These are phyloP conservation scores for Drosophila seclusa DNA, from an alignment of 2,888 invertebrate species.

Conservation along the genomic window DNA sequence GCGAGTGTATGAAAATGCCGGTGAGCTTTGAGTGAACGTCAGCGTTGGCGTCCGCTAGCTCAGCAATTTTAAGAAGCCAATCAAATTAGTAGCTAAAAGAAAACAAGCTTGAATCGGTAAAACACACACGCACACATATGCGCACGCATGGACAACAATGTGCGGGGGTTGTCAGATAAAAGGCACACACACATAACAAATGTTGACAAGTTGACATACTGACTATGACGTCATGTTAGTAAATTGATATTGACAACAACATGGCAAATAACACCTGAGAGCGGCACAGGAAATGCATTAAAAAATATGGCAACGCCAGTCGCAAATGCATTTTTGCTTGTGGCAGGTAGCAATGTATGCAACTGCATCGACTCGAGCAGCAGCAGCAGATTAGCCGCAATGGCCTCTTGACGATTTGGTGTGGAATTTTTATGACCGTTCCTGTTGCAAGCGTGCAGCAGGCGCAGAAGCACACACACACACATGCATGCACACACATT, in stretches of 20 bases:
- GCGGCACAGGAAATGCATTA: conserved; percentile 40
- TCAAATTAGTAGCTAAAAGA: conserved; percentile 54
- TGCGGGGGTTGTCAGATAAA: conserved; percentile 67
- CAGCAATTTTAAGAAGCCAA: conserved; percentile 58
- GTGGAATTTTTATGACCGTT: conserved; percentile 67
- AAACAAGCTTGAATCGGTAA: conserved; percentile 57
- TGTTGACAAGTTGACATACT: conserved; percentile 57
- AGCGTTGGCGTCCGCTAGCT: conserved; percentile 54
- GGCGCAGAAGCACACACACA: conserved; percentile 38
- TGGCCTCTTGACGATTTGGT: conserved; percentile 26
- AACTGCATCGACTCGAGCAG: conserved; percentile 31
- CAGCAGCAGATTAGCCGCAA: conserved; percentile 50
- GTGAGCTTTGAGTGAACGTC: conserved; percentile 43
- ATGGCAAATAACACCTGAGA: conserved; percentile 35
- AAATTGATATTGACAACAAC: conserved; percentile 38
- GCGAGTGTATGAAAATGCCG: conserved; percentile 52
- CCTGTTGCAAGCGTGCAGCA: conserved; percentile 60
- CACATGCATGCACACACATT: conserved; percentile 46
- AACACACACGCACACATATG: conserved; percentile 22
- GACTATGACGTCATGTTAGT: conserved; percentile 66
- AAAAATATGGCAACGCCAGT: conserved; percentile 42
- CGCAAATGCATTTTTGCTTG: conserved; percentile 32
- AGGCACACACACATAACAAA: conserved; percentile 37
- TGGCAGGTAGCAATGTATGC: conserved; percentile 40
- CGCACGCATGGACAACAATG: conserved; percentile 31